Percentiles rank a stretch among this genome's conserved stretches.
Conservation (phyloP, 2,888 invertebrate species). For the Dasypogon diadema region DNA sequence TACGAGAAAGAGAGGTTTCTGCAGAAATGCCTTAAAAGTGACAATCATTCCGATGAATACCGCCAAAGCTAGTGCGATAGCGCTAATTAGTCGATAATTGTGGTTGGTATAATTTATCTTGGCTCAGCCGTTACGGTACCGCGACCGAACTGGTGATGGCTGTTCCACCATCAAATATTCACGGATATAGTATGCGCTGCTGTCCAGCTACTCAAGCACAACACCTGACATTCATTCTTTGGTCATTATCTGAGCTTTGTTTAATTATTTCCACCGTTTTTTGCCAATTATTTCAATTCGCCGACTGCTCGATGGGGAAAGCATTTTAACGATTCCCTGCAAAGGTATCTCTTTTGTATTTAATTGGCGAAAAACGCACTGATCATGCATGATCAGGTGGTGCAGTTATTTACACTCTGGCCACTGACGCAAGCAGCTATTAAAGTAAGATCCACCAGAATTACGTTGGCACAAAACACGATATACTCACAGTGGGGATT, state of each 20-base stretch:
- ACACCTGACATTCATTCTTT: background rate
- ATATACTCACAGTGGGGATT: no score
- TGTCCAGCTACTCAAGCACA: constrained; percentile 3
- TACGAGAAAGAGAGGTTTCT: no score
- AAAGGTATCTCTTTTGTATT: constrained; percentile 11
- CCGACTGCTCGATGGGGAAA: constrained; percentile 1
- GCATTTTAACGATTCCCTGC: constrained; percentile 17
- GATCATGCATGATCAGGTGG: background rate
- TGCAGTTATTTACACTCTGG: background rate
- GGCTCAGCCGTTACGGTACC: no score
- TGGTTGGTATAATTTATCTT: background rate
- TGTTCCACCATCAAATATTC: background rate
- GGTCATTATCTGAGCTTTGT: constrained; percentile 9
- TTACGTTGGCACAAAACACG: no score
- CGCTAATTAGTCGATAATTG: constrained; percentile 26
- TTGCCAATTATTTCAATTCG: constrained; percentile 1
- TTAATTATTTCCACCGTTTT: constrained; percentile 15
- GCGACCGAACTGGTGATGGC: background rate
- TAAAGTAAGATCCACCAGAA: no score
- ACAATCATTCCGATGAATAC: constrained; percentile 2
- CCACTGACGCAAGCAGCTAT: no score
- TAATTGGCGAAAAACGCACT: constrained; percentile 28
- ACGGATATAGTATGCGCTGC: background rate
- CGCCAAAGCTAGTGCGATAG: background rate
- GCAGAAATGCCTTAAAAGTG: background rate